Conservation (phyloP, 2,888 invertebrate species). For the Andrena bicolor region DNA sequence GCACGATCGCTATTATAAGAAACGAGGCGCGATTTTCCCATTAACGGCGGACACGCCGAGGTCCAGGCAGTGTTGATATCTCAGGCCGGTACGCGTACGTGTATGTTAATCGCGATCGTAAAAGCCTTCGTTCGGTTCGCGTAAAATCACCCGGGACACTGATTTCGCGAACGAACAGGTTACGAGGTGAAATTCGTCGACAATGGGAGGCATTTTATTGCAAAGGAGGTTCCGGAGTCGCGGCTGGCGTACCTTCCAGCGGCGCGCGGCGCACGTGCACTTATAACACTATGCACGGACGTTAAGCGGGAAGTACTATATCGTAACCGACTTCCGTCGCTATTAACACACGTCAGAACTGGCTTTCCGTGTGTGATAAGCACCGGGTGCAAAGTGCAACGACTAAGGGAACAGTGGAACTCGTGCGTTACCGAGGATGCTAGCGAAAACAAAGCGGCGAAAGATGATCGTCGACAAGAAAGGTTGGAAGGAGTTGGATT, state of each 20-base stretch:
- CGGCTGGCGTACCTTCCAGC: slow-evolving; percentile 35
- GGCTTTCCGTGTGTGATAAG: slow-evolving; percentile 75
- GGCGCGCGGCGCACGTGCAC: slow-evolving; percentile 68
- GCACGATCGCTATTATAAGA: neutral
- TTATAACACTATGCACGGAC: slow-evolving; percentile 54
- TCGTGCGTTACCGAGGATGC: neutral
- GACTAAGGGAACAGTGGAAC: slow-evolving; percentile 46
- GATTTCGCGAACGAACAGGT: slow-evolving; percentile 28
- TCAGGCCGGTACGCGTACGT: neutral
- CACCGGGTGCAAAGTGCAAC: slow-evolving; percentile 60
- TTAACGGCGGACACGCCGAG: neutral
- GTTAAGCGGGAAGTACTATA: slow-evolving; percentile 76
- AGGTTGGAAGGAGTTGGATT: neutral
- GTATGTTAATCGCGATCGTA: neutral
- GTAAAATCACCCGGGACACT: neutral
- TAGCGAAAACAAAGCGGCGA: neutral
- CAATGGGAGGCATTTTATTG: slow-evolving; percentile 51
- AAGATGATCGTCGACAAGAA: neutral
- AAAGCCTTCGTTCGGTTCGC: neutral
- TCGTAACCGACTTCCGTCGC: slow-evolving; percentile 77
- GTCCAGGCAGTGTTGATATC: neutral
- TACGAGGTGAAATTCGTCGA: slow-evolving; percentile 43
- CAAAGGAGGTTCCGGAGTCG: slow-evolving; percentile 40
- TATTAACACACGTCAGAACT: slow-evolving; percentile 76
- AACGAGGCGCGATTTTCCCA: neutral